Evolutionary conservation across 1,140 invertebrate species (phyloP).

Genomic region (Halyomorpha halys): DNA sequence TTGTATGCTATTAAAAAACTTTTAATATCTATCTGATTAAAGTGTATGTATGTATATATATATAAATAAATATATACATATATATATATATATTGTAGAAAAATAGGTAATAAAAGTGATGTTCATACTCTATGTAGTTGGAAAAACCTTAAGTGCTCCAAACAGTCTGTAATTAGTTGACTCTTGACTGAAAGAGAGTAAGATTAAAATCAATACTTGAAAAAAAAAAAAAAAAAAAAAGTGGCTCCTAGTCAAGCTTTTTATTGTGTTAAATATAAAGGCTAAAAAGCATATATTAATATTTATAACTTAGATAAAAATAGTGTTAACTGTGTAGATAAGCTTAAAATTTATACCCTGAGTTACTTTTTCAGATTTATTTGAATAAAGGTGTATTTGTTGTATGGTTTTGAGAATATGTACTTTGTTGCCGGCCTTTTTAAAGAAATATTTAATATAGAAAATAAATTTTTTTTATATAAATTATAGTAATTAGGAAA

Average conservation of each 20-base stretch:
- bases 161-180: not conserved
- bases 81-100: conserved; percentile 5
- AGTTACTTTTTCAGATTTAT: conserved; percentile 14
- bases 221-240: not conserved
- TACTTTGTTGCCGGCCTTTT: no score
- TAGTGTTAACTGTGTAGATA: conserved; percentile 11
- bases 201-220: not conserved
- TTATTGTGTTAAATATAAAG: conserved; percentile 14
- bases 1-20: no score
- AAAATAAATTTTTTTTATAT: no score
- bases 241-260: conserved; percentile 18
- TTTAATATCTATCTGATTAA: no score
- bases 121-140: conserved; percentile 13
- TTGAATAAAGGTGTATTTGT: conserved; percentile 19
- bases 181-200: conserved; percentile 4
- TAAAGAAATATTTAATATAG: no score
- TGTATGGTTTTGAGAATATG: conserved; percentile 12
- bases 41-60: no score
- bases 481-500: no score
- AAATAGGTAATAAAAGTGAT: conserved; percentile 12
- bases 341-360: conserved; percentile 14
- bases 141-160: conserved; percentile 11
- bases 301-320: conserved; percentile 3
- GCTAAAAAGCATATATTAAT: conserved; percentile 9
- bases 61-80: no score